Evolutionary conservation across 2,888 invertebrate genomes (phyloP).

Genomic region (Cryptophagus acutangulus): DNA sequence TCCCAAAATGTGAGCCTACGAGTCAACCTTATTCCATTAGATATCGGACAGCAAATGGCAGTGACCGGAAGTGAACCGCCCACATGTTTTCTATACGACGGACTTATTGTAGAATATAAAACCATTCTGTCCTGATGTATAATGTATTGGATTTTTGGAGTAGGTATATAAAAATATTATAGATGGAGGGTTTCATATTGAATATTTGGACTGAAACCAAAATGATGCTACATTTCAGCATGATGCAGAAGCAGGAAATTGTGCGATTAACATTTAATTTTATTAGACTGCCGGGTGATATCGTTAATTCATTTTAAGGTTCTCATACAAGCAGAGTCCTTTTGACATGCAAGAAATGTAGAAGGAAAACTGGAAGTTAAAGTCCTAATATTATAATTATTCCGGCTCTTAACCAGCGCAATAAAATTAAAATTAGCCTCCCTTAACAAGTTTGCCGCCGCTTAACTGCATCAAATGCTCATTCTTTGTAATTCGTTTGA

Average conservation of each 20-base stretch:
- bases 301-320: constrained; percentile 31
- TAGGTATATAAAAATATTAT: too few relatives aligned
- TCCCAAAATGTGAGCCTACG: too few relatives aligned
- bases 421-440: constrained; percentile 43
- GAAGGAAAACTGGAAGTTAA: constrained; percentile 33
- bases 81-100: constrained; percentile 2
- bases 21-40: constrained; percentile 5
- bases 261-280: constrained; percentile 26
- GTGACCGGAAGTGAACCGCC: constrained; percentile 25
- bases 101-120: too few relatives aligned
- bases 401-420: constrained; percentile 41
- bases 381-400: constrained; percentile 43
- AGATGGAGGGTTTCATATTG: too few relatives aligned
- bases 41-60: constrained; percentile 23
- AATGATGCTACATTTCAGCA: too few relatives aligned
- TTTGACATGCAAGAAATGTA: constrained; percentile 37
- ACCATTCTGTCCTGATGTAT: constrained; percentile 12
- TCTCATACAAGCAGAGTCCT: constrained; percentile 23
- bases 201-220: too few relatives aligned
- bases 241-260: too few relatives aligned
- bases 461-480: constrained; percentile 35
- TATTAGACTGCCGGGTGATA: constrained; percentile 26
- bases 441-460: constrained; percentile 34
- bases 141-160: too few relatives aligned
- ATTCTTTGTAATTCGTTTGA: constrained; percentile 34